Evolutionary conservation across 2,888 invertebrate species (phyloP), one percentile per base, ranked within the genome.

Genomic region (Trissolcus japonicus): DNA sequence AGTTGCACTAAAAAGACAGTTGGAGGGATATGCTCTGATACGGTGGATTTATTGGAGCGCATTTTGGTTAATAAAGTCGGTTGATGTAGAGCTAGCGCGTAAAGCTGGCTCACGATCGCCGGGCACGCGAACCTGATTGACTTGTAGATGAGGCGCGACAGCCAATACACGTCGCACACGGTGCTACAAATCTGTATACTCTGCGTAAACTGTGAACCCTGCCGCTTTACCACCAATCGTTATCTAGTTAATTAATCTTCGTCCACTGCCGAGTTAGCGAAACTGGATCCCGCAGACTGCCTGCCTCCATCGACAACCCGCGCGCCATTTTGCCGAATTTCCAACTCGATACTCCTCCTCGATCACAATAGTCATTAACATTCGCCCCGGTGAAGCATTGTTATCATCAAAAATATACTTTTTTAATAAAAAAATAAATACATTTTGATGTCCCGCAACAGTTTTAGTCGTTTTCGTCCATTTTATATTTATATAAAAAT

Each of bases 61-160:
- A 65, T 65, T 71, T 76, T 61, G 56, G 67, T 71, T 75, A 71
- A 78, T 78, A 63, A 75, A 76, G 77, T 63, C 61, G 40, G 69
- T 65, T 69, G 35, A 63, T 61, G 65, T 63, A 60, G 21, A 41
- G 68, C 51, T 43, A 55, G 67, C 76, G 73, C 62, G 51, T 76
- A 79, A 79, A 79, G 81, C 80, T 79, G 82, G 80, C 75, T 87
- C 86, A 88, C 86, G 86, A 86, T 86, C 86, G 79, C 77, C 78
- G 80, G 83, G 83, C 88, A 88, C 88, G 88, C 88, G 84, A 88
- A 83, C 85, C 84, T 86, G 87, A 88, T 88, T 88, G 88, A 88
- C 88, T 88, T 88, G 88, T 88, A 88, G 88, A 88, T 88, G 88
- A 88, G 88, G 86, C 86, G 35, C 35, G 86, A 88, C 86, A 87